Evolutionary conservation across 2,888 invertebrate genomes (phyloP).

Genomic region (Drosophila mayaguana): DNA sequence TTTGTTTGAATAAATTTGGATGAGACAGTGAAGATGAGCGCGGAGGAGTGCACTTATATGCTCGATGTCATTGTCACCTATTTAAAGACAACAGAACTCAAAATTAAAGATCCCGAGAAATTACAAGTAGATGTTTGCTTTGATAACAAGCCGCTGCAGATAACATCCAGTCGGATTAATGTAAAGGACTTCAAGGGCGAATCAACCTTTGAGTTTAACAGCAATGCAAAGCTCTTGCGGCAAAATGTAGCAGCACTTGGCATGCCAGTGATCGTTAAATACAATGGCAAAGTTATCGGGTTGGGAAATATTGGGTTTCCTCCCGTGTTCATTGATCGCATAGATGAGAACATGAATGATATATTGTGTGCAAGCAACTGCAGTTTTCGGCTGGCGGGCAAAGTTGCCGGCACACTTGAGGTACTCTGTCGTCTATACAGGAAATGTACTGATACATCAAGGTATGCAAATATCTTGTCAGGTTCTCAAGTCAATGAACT

Average conservation of each 20-base stretch:
- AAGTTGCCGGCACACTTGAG: conserved; percentile 60
- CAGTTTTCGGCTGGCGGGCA: conserved; percentile 27
- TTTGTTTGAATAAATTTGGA: conserved; percentile 1
- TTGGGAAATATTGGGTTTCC: conserved; percentile 63
- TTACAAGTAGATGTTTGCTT: conserved; percentile 62
- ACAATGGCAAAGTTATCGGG: conserved; percentile 53
- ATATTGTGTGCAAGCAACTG: conserved; percentile 58
- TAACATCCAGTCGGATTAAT: conserved; percentile 78
- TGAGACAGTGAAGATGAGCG: neutral
- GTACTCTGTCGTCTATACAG: conserved; percentile 64
- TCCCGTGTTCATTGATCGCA: conserved; percentile 45
- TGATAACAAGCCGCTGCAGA: conserved; percentile 42
- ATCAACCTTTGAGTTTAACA: conserved; percentile 55
- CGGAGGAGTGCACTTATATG: conserved; percentile 41
- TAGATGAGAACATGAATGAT: conserved; percentile 56
- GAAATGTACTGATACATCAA: conserved; percentile 49
- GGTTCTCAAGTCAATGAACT: fast-evolving
- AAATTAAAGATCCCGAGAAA: conserved; percentile 42
- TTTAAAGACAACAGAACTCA: conserved; percentile 39
- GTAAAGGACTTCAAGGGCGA: conserved; percentile 73
- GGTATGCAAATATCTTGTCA: conserved; percentile 17
- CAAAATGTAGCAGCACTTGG: conserved; percentile 56
- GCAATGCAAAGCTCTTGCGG: conserved; percentile 48
- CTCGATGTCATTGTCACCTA: conserved; percentile 72
- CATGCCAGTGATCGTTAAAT: conserved; percentile 63